Evolutionary conservation across 2,888 invertebrate species (phyloP).

Genomic region (Drosophila ezoana): DNA sequence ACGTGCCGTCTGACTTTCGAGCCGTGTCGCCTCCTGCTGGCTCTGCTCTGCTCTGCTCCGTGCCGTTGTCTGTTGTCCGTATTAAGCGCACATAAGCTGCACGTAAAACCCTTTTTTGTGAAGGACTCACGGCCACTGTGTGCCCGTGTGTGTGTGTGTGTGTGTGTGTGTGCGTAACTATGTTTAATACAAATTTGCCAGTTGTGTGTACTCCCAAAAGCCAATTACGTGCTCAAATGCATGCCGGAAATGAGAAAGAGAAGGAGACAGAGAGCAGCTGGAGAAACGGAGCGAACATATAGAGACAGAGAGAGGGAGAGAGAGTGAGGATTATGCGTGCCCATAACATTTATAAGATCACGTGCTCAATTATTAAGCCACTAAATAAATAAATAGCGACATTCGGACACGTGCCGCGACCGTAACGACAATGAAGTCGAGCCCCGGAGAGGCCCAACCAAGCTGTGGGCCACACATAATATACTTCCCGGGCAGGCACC

Average conservation of each 20-base stretch:
- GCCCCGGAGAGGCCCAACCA: conserved; percentile 4
- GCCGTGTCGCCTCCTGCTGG: conserved; percentile 47
- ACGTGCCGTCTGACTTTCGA: conserved; percentile 57
- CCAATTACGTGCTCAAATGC: conserved; percentile 76
- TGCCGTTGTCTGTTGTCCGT: conserved; percentile 33
- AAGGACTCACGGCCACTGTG: conserved; percentile 23
- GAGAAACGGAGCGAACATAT: background rate
- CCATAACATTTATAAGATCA: conserved; percentile 76
- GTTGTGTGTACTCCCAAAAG: conserved; percentile 73
- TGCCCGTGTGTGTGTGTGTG: background rate
- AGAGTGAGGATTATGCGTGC: conserved; percentile 41
- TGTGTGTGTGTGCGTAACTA: conserved; percentile 44
- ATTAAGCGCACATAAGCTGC: conserved; percentile 74
- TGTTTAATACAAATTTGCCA: conserved; percentile 75
- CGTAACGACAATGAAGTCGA: conserved; percentile 34
- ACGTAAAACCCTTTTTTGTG: conserved; percentile 73
- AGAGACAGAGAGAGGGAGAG: background rate
- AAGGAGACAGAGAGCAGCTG: background rate
- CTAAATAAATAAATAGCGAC: conserved; percentile 76
- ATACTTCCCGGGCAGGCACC: conserved; percentile 22
- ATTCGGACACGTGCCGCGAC: conserved; percentile 66
- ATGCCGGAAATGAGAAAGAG: conserved; percentile 34
- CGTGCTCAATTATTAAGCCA: conserved; percentile 80
- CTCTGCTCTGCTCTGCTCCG: background rate
- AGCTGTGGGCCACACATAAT: conserved; percentile 26